phyloP scores from a whole-genome alignment of 2,888 invertebrate genomes.

The Hofmannophila pseudospretella region DNA sequence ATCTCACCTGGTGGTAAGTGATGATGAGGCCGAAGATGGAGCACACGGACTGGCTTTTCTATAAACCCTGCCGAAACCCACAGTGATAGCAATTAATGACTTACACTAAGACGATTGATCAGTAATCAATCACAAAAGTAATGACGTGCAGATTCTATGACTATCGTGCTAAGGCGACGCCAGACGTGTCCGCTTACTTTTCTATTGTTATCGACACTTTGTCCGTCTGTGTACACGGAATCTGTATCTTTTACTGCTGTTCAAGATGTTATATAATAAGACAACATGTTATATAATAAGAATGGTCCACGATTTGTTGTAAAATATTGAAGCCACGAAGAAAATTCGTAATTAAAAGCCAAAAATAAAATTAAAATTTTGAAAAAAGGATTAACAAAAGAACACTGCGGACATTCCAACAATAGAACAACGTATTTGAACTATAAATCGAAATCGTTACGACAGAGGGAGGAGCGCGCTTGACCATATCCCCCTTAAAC shows the following conservation, averaged over 20 bases:
- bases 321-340: too few relatives aligned
- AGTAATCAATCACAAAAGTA: too few relatives aligned
- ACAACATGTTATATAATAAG: too few relatives aligned
- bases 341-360: background rate
- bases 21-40: too few relatives aligned
- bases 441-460: conserved; percentile 46
- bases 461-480: conserved; percentile 28
- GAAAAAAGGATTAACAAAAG: conserved; percentile 4
- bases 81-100: too few relatives aligned
- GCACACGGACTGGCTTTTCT: too few relatives aligned
- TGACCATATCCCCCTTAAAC: conserved; percentile 45
- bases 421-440: conserved; percentile 40
- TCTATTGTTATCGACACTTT: conserved; percentile 38
- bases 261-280: too few relatives aligned
- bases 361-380: background rate
- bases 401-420: conserved; percentile 7
- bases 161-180: conserved; percentile 23
- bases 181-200: conserved; percentile 63
- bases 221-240: conserved; percentile 12
- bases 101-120: too few relatives aligned
- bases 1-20: too few relatives aligned
- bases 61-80: too few relatives aligned
- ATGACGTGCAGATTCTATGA: background rate
- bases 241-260: too few relatives aligned
- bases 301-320: too few relatives aligned